A percentile compares a stretch with the other conserved stretches of the same genome.
Evolutionary conservation across 2,113 vertebrate species (phyloP).

Genomic region (Emydocephalus ijimae): DNA sequence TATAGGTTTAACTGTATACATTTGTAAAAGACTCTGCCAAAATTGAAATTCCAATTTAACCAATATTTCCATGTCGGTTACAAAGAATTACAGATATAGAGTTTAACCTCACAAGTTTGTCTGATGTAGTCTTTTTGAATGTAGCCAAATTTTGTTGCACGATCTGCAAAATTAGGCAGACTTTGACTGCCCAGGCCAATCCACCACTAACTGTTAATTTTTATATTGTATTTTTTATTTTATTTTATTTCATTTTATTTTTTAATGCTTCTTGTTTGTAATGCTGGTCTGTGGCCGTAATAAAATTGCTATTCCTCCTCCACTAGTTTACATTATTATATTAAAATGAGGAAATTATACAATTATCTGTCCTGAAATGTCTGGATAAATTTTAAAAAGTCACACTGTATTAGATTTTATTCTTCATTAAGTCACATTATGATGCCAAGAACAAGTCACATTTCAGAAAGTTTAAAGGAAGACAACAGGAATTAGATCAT

Average conservation of each 20-base stretch:
- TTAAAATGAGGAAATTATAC: background rate
- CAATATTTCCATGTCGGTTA: background rate
- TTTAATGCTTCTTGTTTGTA: background rate
- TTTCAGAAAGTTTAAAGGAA: conserved; percentile 31
- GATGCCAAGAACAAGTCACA: conserved; percentile 18
- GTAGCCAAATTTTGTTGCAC: no score
- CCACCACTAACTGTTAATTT: no score
- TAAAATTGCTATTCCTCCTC: background rate
- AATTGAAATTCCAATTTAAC: background rate
- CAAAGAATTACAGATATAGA: background rate
- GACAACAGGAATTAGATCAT: conserved; percentile 39
- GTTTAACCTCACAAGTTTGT: conserved; percentile 1
- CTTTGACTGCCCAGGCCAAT: no score
- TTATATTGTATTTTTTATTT: no score
- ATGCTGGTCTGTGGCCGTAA: no score
- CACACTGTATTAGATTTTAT: background rate
- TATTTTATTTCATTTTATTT: no score
- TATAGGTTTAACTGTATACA: background rate
- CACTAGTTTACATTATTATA: conserved; percentile 4
- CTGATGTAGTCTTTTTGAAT: no score
- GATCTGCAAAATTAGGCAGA: no score
- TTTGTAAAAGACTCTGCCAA: background rate
- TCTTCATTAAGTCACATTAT: conserved; percentile 14
- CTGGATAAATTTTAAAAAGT: conserved; percentile 15
- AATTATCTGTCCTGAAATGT: background rate